A percentile compares a stretch with the other conserved stretches of the same genome.
These are phyloP conservation scores for Phyllostomus discolor DNA, from an alignment of 2,113 vertebrate genomes.

Conservation along the genomic window DNA sequence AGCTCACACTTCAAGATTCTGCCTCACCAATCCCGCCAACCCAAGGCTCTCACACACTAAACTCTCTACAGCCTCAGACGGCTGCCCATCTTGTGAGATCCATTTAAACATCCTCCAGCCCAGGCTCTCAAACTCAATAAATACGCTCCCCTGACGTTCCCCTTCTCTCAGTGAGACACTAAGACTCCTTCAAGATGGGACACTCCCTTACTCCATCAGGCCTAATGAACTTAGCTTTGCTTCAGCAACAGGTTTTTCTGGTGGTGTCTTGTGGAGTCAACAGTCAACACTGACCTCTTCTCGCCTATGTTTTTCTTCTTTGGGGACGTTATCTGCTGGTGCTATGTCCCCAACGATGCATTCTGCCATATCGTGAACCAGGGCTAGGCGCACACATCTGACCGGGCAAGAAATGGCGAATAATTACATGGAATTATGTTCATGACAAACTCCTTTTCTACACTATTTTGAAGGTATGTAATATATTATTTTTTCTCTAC, in stretches of 20 bases:
- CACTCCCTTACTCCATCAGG: not conserved
- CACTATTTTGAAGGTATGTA: not conserved
- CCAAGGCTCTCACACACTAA: not conserved
- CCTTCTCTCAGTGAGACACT: not conserved
- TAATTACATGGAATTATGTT: conserved; percentile 47
- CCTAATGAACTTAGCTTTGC: not conserved
- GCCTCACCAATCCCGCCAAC: not conserved
- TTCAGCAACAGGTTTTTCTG: not conserved
- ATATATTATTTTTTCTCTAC: not conserved
- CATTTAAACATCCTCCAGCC: not conserved
- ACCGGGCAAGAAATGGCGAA: conserved; percentile 55
- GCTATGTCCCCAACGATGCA: conserved; percentile 98
- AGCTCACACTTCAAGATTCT: not conserved
- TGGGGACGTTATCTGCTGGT: conserved; percentile 95
- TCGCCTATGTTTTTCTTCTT: conserved; percentile 93
- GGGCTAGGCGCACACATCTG: conserved; percentile 93
- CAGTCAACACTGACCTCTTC: conserved; percentile 87
- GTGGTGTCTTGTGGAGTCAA: not conserved
- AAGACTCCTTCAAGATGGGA: not conserved
- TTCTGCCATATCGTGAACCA: conserved; percentile 98
- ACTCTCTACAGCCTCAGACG: not conserved
- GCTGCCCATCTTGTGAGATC: not conserved
- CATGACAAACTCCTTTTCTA: not conserved
- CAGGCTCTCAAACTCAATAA: not conserved
- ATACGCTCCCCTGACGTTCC: not conserved